Base-by-base conservation (phyloP, 2,888 invertebrate genomes). In the Gastracanthus pulcherrimus region DNA sequence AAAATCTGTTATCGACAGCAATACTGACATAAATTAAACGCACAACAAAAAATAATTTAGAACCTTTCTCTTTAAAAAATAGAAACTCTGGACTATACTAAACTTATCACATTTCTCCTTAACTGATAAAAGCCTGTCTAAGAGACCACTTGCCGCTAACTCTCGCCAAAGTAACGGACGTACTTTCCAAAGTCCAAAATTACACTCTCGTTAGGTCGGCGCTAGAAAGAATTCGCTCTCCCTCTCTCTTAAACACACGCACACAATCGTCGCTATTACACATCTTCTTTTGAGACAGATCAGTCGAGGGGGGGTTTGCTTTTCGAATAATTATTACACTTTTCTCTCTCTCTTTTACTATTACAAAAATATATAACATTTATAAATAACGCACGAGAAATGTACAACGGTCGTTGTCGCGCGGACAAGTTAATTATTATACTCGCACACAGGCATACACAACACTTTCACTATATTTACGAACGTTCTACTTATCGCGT, bases 311-410 rank as follows among this genome's bases (percentile, higher is more conserved):
- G 23, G 26, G 3, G n/a, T 19, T 13, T 38, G n/a, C 62, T 55
- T 75, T 16, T 45, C 31, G 34, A 31, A 62, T n/a, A 19, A 16
- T 31, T 69, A 51, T 74, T 78, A 72, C 58, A 81, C 16, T 60
- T 60, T n/a, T 31, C 23, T 34, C 16, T 60, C n/a, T 60, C 6
- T 60, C 60, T 11, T 31, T 45, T 3, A 31, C 51, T 70, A 60
- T 74, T 81, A 81, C 48, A 81, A 62, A 62, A 81, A 81, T 76
- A 81, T 81, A 81, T 81, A 77, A 31, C 19, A 74, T 77, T 81
- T 69, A 51, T n/a, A 76, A 76, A 64, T 62, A 81, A 81, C 36
- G 23, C 16, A 60, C 36, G 38, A 38, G 38, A 74, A 78, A 69
- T 69, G 41, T 76, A 81, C 77, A 78, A 67, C 55, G n/a, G n/a